Base-by-base conservation (phyloP, 2,113 vertebrate genomes). In the Albula glossodonta region DNA sequence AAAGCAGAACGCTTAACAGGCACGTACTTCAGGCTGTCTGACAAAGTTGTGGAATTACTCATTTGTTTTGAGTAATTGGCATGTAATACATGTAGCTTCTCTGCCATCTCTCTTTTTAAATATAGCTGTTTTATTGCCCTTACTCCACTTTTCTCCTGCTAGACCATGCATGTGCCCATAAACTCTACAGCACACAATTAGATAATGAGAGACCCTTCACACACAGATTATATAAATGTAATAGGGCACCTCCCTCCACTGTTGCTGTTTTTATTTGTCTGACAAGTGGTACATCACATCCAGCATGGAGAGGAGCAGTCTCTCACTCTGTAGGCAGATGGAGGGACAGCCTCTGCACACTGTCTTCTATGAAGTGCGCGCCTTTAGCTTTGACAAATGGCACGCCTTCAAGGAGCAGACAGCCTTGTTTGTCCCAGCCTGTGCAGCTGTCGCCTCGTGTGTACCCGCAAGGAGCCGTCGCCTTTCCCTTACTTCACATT, bases 351-450 rank as follows among this genome's bases (percentile, higher is more conserved):
- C 22, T 57, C 52, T 56, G 51, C n/a, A 57, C 19, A n/a, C 51
- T 60, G 15, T 13, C 51, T 80, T 11, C 25, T 60, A 51, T 22
- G 19, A 15, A 70, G 52, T 66, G 12, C 80, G 79, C 25, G 48
- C 19, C 83, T 83, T 31, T 57, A 13, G 31, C 56, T 82, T 66
- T 86, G 85, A 70, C 50, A 81, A 80, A 80, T 80, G 81, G 12
- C 51, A 82, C 77, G 51, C 66, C 74, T 83, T 86, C 81, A 52
- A 49, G 19, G 66, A 83, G 81, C 50, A 50, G 85, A 31, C 51
- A 41, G 50, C n/a, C 63, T 41, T 78, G 53, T 83, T 49, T 83
- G 66, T 57, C 50, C 70, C 52, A 83, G 63, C 51, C 17, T 66
- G 41, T 48, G 25, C 84, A 80, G 84, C 78, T 81, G 56, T 50